Base-by-base conservation (phyloP, 2,113 vertebrate species). In the Hippotragus niger region DNA sequence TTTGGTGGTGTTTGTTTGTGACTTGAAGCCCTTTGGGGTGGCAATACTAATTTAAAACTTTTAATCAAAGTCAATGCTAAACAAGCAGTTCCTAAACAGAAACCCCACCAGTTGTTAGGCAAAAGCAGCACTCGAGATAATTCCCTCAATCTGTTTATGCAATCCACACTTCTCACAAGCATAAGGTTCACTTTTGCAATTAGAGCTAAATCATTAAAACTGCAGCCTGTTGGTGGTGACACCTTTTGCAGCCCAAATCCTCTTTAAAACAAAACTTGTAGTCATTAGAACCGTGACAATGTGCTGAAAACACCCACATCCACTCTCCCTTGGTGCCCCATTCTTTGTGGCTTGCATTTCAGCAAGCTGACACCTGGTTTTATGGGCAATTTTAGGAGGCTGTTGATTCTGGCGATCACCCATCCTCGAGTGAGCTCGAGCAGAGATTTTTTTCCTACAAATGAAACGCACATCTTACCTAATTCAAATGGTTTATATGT, bases 201-300 rank as follows among this genome's bases (percentile, higher is more conserved):
- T 97, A 95, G 97, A 98, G 64, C 33, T 89, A 74, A 84, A 88
- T 88, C 17, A 90, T 94, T 98, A 98, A 97, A 96, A 84, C 40
- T 82, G 74, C 14, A 84, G 86, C 83, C 50, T 64, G 50, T 96
- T 96, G 81, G 64, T 29, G 36, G 64, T 94, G 95, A 90, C 90
- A 92, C 11, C 87, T 81, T 96, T 90, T 91, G 55, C 57, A 95
- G 92, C 53, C 96, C 52, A 91, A 53, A 82, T 57, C 47, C 71
- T 95, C 64, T 86, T 84, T 81, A 62, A 87, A 96, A 76, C 43
- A 91, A 95, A 98, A 92, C 58, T 71, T 92, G 43, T 27, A 50
- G 76, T 95, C 57, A 82, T 92, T 90, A 90, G 53, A 92, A 84
- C 0, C 0, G 3, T 88, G 96, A 95, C 96, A 94, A 85, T 62